Conservation (phyloP, 1,140 invertebrate species). For the Leptoteleia sp. region DNA sequence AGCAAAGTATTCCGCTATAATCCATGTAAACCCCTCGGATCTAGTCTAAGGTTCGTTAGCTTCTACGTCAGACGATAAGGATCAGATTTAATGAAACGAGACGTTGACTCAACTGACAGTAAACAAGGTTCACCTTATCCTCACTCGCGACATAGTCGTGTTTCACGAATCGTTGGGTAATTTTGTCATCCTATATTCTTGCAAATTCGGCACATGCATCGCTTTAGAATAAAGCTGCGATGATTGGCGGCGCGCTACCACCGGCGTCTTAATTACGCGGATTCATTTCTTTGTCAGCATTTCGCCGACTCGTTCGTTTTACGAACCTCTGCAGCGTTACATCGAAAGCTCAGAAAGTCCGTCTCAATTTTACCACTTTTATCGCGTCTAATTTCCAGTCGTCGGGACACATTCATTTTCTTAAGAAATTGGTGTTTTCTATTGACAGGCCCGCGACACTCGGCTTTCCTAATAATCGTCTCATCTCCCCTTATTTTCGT, state of each 20-base stretch:
- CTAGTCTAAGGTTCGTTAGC: constrained; percentile 65
- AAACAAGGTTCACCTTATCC: constrained; percentile 66
- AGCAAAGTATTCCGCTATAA: constrained; percentile 61
- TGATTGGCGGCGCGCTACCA: constrained; percentile 21
- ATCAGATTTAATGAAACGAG: constrained; percentile 68
- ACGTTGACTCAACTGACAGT: constrained; percentile 68
- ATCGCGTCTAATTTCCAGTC: constrained; percentile 5
- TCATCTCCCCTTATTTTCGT: constrained; percentile 52
- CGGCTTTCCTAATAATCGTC: constrained; percentile 48
- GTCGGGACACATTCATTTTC: constrained; percentile 19
- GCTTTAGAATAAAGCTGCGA: constrained; percentile 43
- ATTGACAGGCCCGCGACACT: constrained; percentile 28
- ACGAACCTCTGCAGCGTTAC: too few relatives aligned
- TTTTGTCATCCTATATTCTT: constrained; percentile 66
- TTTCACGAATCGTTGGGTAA: constrained; percentile 68
- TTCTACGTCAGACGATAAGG: constrained; percentile 66
- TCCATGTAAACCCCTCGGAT: constrained; percentile 59
- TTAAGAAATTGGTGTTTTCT: constrained; percentile 47
- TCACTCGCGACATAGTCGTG: constrained; percentile 63
- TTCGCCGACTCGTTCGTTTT: too few relatives aligned
- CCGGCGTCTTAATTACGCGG: constrained; percentile 37
- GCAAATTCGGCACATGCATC: constrained; percentile 51
- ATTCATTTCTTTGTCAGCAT: not conserved
- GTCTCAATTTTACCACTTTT: constrained; percentile 6
- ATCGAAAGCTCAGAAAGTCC: not conserved